A percentile compares a stretch with the other conserved stretches of the same genome.
Evolutionary conservation across 2,888 invertebrate genomes (phyloP).

Genomic region (Cotesia congregata): DNA sequence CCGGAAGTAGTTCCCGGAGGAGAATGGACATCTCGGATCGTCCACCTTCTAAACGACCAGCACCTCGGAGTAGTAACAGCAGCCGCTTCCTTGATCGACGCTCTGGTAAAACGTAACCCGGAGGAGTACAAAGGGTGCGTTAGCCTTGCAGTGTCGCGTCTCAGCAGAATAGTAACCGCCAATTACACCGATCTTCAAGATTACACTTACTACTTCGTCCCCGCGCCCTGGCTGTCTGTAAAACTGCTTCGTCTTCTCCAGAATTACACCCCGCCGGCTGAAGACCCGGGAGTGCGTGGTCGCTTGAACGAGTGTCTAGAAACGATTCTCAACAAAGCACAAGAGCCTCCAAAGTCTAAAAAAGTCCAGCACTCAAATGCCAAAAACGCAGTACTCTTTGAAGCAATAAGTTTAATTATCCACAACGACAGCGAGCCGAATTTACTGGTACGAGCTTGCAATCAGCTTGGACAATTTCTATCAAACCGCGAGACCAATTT

Average conservation of each 20-base stretch:
- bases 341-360: conserved; percentile 99
- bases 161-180: conserved; percentile 97
- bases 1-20: conserved; percentile 97
- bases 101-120: conserved; percentile 97
- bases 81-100: conserved; percentile 97
- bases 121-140: conserved; percentile 99
- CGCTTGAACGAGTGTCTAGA: conserved; percentile 97
- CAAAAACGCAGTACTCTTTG: conserved; percentile 99
- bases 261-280: conserved; percentile 97
- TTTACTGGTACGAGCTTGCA: conserved; percentile 96
- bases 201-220: conserved; percentile 99
- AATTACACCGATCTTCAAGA: conserved; percentile 99
- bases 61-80: conserved; percentile 99
- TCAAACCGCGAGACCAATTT: conserved; percentile 98
- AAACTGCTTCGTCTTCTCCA: conserved; percentile 95
- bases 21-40: conserved; percentile 99
- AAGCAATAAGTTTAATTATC: conserved; percentile 99
- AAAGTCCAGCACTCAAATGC: conserved; percentile 99
- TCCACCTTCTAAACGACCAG: conserved; percentile 98
- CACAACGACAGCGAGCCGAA: conserved; percentile 99
- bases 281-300: conserved; percentile 96
- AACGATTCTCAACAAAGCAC: conserved; percentile 98
- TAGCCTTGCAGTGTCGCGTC: conserved; percentile 95
- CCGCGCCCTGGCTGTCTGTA: conserved; percentile 99
- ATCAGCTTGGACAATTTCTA: conserved; percentile 98